Conservation (phyloP, 2,113 vertebrate genomes). For the Hydropotes inermis region DNA sequence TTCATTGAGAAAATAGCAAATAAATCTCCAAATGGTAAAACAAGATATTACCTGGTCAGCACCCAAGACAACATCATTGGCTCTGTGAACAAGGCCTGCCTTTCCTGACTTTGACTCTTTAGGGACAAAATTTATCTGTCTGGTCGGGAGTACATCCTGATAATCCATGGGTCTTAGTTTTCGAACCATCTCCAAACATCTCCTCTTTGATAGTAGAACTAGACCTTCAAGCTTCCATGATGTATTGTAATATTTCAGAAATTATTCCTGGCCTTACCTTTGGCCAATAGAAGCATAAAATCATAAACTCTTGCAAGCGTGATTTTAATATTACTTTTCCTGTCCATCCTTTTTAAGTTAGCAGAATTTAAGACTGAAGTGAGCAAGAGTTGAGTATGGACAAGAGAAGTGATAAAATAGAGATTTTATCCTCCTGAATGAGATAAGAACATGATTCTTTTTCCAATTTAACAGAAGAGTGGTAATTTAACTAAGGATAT, state of each 20-base stretch:
- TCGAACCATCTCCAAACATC: background rate
- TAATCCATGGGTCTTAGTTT: background rate
- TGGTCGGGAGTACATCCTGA: background rate
- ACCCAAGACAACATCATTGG: background rate
- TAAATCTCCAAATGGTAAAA: background rate
- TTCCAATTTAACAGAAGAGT: background rate
- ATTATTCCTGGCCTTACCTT: background rate
- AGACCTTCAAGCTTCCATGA: background rate
- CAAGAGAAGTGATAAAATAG: background rate
- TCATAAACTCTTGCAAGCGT: background rate
- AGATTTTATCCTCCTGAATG: constrained; percentile 32
- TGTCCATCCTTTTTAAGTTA: background rate
- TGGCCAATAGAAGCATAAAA: background rate
- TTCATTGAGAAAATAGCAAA: too few relatives aligned
- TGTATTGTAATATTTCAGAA: background rate
- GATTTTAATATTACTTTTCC: background rate
- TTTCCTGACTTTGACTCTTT: background rate
- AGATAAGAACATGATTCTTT: background rate
- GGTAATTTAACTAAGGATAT: constrained; percentile 33
- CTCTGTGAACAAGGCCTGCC: background rate
- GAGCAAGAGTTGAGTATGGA: background rate
- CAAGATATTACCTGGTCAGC: background rate
- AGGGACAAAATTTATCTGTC: background rate
- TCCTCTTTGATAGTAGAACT: background rate
- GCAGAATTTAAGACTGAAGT: background rate